Percentiles rank a stretch among this genome's conserved stretches.
These are phyloP conservation scores for Zaprionus capensis DNA, from an alignment of 1,140 invertebrate genomes.

Conservation along the genomic window DNA sequence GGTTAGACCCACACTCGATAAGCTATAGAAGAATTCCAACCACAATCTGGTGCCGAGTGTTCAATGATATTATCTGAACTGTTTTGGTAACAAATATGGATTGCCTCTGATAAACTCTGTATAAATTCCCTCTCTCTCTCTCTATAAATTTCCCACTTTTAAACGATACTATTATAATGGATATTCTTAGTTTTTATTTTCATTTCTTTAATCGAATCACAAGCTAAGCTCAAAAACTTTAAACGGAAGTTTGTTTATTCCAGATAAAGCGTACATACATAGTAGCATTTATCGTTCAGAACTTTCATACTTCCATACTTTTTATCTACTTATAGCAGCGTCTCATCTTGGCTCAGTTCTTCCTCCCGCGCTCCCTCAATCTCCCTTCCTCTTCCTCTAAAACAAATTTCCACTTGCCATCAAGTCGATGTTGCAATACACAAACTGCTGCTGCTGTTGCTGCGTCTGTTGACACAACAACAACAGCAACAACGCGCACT, in stretches of 20 bases:
- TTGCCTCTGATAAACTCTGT: too few relatives aligned
- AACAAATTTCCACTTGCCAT: constrained; percentile 61
- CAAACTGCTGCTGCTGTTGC: constrained; percentile 39
- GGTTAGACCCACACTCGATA: too few relatives aligned
- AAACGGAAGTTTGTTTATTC: background rate
- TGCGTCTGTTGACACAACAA: constrained; percentile 67
- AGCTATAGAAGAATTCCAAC: too few relatives aligned
- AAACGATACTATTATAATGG: background rate
- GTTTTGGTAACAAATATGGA: too few relatives aligned
- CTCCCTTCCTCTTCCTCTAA: constrained; percentile 1
- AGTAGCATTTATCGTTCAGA: constrained; percentile 16
- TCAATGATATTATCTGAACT: too few relatives aligned
- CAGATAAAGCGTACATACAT: constrained; percentile 2
- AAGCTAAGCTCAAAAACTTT: background rate
- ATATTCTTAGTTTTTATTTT: background rate
- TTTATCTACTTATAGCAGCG: constrained; percentile 46
- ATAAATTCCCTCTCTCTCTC: too few relatives aligned
- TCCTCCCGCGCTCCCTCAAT: background rate
- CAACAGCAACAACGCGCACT: constrained; percentile 35
- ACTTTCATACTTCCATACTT: constrained; percentile 4
- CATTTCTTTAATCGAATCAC: background rate
- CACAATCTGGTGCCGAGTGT: too few relatives aligned
- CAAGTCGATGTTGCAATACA: constrained; percentile 65
- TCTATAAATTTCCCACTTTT: too few relatives aligned
- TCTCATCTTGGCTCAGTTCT: constrained; percentile 39